These are phyloP conservation scores for Epinotia ramella DNA, from an alignment of 2,888 invertebrate species.

Conservation along the genomic window DNA sequence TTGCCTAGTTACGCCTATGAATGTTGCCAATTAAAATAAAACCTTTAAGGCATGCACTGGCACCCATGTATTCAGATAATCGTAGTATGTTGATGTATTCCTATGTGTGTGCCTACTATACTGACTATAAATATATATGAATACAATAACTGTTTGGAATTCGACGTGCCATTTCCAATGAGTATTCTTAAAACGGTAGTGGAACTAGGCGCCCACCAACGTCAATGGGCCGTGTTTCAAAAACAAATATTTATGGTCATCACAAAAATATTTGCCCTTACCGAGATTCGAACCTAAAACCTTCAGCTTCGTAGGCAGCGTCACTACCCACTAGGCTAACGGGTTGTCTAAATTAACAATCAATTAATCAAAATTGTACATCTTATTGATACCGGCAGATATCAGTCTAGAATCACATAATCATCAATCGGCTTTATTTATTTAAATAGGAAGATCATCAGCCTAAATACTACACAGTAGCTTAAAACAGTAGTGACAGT, in stretches of 20 bases:
- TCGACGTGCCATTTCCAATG: neutral
- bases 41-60: neutral
- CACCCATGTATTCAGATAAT: neutral
- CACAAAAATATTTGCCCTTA: too few species aligned
- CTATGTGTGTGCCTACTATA: neutral
- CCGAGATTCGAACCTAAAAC: too few species aligned
- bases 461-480: too few species aligned
- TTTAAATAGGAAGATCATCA: too few species aligned
- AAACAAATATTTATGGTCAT: too few species aligned
- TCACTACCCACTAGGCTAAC: too few species aligned
- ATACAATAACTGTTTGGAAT: neutral
- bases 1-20: conserved; percentile 1
- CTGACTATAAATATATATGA: neutral
- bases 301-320: too few species aligned
- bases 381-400: too few species aligned
- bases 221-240: neutral
- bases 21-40: neutral
- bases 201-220: neutral
- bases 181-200: neutral
- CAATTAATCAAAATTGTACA: neutral
- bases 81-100: neutral
- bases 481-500: too few species aligned
- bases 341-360: neutral
- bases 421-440: too few species aligned
- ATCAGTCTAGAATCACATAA: too few species aligned